Evolutionary conservation across 1,140 invertebrate genomes (phyloP).

Genomic region (Drosophila lacertosa): DNA sequence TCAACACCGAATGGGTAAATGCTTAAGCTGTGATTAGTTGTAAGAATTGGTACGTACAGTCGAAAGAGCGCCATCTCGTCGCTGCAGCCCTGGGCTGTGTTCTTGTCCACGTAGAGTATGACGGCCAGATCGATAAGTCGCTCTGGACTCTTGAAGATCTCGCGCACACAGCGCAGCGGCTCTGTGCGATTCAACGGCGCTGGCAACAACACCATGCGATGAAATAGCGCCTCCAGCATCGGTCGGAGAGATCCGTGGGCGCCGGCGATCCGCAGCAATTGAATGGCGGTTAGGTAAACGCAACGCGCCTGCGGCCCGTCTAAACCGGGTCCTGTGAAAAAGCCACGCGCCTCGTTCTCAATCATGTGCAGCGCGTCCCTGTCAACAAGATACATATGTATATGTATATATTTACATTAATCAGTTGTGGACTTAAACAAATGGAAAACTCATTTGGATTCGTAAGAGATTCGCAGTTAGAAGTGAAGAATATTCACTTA

Average conservation of each 20-base stretch:
- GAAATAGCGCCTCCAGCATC: constrained; percentile 95
- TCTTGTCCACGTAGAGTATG: constrained; percentile 89
- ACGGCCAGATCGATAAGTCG: constrained; percentile 90
- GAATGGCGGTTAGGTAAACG: constrained; percentile 87
- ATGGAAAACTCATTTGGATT: too few species aligned
- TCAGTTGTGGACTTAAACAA: too few species aligned
- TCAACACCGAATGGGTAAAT: too few species aligned
- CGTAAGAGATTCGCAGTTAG: too few species aligned
- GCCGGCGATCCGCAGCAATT: constrained; percentile 93
- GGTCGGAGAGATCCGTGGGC: constrained; percentile 92
- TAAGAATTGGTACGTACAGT: constrained; percentile 86
- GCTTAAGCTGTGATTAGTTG: not conserved
- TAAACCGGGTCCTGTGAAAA: constrained; percentile 79
- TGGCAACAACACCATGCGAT: constrained; percentile 95
- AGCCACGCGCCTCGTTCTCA: constrained; percentile 82
- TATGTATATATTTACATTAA: too few species aligned
- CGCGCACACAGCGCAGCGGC: constrained; percentile 91
- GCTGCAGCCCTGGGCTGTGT: constrained; percentile 89
- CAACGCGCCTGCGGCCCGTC: constrained; percentile 83
- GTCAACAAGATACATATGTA: too few species aligned
- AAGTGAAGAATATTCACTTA: constrained; percentile 31
- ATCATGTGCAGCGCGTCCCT: constrained; percentile 84
- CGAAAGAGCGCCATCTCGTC: constrained; percentile 96
- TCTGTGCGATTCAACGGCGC: constrained; percentile 93
- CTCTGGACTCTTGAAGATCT: constrained; percentile 89